Conservation (phyloP, 2,797 vertebrate genomes). For the Enteromius radiatus region DNA sequence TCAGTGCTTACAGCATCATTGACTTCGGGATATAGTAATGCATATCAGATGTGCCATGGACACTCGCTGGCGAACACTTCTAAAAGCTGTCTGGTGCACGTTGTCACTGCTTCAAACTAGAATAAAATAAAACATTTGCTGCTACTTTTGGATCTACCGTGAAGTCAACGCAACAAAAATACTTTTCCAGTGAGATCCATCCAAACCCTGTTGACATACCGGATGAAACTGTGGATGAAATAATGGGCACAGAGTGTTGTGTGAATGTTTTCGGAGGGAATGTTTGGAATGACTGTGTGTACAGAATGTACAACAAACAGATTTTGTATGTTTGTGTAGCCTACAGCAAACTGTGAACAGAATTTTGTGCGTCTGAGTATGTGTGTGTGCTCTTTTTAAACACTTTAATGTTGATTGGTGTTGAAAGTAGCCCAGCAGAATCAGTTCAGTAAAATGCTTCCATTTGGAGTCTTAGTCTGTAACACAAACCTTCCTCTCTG, state of each 20-base stretch:
- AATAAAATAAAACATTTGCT: constrained; percentile 45
- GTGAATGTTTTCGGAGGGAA: constrained; percentile 33
- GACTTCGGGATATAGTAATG: constrained; percentile 34
- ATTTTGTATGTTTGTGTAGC: constrained; percentile 47
- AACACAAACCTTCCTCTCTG: constrained; percentile 49
- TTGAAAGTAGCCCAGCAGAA: constrained; percentile 61
- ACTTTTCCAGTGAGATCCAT: constrained; percentile 37
- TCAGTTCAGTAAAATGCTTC: constrained; percentile 63
- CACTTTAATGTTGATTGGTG: constrained; percentile 61
- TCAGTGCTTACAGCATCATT: constrained; percentile 14
- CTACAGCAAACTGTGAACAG: constrained; percentile 33
- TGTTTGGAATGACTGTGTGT: constrained; percentile 43
- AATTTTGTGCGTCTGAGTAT: constrained; percentile 14
- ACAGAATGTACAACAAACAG: constrained; percentile 42
- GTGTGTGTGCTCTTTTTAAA: constrained; percentile 37
- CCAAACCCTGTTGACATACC: constrained; percentile 37
- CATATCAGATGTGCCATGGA: constrained; percentile 46
- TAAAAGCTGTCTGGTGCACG: constrained; percentile 32
- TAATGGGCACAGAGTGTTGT: constrained; percentile 35
- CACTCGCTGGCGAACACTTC: background rate
- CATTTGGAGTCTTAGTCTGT: constrained; percentile 60
- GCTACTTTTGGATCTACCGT: constrained; percentile 16
- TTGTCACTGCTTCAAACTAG: constrained; percentile 17
- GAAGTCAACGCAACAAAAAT: constrained; percentile 32
- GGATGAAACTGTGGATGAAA: constrained; percentile 38